These are phyloP conservation scores for Nebria salina DNA, from an alignment of 2,888 invertebrate species.

Conservation along the genomic window DNA sequence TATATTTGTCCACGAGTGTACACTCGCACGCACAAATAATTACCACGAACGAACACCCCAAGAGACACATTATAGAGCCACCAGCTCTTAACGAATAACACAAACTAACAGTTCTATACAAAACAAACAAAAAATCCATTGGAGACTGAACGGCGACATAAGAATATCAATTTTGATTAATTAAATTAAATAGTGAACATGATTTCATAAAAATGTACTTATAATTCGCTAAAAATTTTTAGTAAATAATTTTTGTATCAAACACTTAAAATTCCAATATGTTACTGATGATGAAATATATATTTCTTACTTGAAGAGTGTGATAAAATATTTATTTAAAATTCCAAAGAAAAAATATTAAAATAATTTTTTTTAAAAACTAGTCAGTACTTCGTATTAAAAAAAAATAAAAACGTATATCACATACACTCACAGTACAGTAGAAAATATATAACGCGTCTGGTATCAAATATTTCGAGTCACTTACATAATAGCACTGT, in stretches of 20 bases:
- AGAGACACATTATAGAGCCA: constrained; percentile 16
- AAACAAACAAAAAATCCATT: constrained; percentile 50
- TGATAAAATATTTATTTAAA: too few relatives aligned
- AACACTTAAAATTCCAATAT: too few relatives aligned
- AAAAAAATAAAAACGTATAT: not conserved
- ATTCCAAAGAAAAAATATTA: too few relatives aligned
- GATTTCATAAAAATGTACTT: not conserved
- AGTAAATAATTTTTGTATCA: too few relatives aligned
- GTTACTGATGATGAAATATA: too few relatives aligned
- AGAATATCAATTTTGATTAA: not conserved
- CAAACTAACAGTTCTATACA: not conserved
- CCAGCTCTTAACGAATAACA: not conserved
- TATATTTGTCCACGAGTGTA: constrained; percentile 27
- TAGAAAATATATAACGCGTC: not conserved
- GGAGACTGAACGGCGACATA: not conserved
- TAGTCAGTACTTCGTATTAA: not conserved
- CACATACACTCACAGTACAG: not conserved
- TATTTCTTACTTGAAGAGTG: too few relatives aligned
- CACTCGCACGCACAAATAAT: constrained; percentile 26
- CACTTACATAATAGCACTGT: not conserved
- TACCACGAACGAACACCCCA: constrained; percentile 20
- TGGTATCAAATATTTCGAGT: not conserved
- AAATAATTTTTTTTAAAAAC: too few relatives aligned
- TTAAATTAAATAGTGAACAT: not conserved
- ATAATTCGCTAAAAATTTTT: too few relatives aligned